Evolutionary conservation across 1,140 invertebrate species (phyloP).

Genomic region (Drosophila nikananu): DNA sequence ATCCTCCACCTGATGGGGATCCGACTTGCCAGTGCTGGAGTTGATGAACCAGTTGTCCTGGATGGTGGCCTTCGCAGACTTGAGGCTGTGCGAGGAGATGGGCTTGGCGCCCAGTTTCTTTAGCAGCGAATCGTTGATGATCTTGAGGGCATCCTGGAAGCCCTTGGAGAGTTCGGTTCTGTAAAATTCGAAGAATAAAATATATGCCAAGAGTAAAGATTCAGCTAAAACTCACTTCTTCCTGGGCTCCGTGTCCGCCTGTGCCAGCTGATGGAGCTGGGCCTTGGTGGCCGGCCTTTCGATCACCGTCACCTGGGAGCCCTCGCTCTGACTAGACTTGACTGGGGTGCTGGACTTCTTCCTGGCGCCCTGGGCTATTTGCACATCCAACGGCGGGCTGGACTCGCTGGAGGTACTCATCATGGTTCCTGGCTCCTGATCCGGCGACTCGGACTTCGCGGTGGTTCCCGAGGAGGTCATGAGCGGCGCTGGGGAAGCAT

Average conservation of each 20-base stretch:
- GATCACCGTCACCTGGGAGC: conserved; percentile 72
- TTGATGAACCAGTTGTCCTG: conserved; percentile 95
- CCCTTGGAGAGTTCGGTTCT: conserved; percentile 89
- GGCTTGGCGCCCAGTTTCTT: conserved; percentile 86
- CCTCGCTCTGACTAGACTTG: conserved; percentile 82
- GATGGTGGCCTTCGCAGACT: conserved; percentile 90
- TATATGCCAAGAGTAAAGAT: background rate
- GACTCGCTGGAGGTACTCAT: conserved; percentile 55
- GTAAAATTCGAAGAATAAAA: background rate
- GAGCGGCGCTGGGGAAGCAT: conserved; percentile 73
- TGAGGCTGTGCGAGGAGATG: conserved; percentile 86
- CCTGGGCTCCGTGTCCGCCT: conserved; percentile 70
- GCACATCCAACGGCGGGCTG: conserved; percentile 51
- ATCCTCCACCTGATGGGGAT: conserved; percentile 93
- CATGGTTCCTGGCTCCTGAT: conserved; percentile 21
- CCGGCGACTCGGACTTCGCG: conserved; percentile 65
- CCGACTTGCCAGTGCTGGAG: conserved; percentile 90
- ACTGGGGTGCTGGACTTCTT: conserved; percentile 77
- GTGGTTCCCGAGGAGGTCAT: conserved; percentile 58
- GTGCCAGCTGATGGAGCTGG: conserved; percentile 76
- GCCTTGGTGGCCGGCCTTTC: conserved; percentile 73
- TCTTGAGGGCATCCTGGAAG: conserved; percentile 92
- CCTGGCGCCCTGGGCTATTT: conserved; percentile 74
- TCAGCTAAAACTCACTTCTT: conserved; percentile 58
- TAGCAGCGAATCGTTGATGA: conserved; percentile 91